Evolutionary conservation across 1,140 invertebrate genomes (phyloP).

Genomic region (Lepidurus packardi): DNA sequence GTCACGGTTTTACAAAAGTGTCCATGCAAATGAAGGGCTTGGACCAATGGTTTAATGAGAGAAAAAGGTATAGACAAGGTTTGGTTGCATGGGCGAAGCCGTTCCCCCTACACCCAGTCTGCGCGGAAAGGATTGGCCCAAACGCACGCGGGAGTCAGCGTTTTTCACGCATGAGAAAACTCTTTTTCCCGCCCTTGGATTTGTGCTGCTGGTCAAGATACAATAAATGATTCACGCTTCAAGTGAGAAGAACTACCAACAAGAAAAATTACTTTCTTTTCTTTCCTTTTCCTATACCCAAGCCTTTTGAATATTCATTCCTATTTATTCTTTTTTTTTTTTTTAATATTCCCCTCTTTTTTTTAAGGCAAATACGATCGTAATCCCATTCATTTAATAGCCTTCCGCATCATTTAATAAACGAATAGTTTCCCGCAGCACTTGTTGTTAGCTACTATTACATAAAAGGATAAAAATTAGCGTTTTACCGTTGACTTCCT

Average conservation of each 20-base stretch:
- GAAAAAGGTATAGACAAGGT: neutral
- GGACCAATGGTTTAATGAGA: conserved; percentile 21
- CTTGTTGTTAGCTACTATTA: neutral
- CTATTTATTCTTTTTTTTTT: no score
- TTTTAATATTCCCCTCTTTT: no score
- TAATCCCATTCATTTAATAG: neutral
- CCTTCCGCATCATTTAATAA: conserved; percentile 1
- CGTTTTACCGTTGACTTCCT: no score
- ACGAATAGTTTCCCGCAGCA: neutral
- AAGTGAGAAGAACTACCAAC: neutral
- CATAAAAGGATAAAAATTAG: no score
- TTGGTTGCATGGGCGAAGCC: neutral
- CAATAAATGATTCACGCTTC: conserved; percentile 18
- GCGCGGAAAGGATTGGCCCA: neutral
- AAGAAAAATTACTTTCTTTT: neutral
- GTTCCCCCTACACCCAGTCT: conserved; percentile 2
- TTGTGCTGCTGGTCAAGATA: conserved; percentile 7
- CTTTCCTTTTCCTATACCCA: neutral
- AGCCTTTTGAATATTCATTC: neutral
- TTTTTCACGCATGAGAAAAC: conserved; percentile 12
- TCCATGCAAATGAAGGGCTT: conserved; percentile 21
- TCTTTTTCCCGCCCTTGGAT: conserved; percentile 10
- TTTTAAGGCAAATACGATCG: neutral
- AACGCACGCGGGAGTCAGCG: conserved; percentile 7
- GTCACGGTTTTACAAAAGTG: conserved; percentile 4